A percentile compares a stretch with the other conserved stretches of the same genome.
phyloP scores from a whole-genome alignment of 2,113 vertebrate species.

The Tetraodon nigroviridis region DNA sequence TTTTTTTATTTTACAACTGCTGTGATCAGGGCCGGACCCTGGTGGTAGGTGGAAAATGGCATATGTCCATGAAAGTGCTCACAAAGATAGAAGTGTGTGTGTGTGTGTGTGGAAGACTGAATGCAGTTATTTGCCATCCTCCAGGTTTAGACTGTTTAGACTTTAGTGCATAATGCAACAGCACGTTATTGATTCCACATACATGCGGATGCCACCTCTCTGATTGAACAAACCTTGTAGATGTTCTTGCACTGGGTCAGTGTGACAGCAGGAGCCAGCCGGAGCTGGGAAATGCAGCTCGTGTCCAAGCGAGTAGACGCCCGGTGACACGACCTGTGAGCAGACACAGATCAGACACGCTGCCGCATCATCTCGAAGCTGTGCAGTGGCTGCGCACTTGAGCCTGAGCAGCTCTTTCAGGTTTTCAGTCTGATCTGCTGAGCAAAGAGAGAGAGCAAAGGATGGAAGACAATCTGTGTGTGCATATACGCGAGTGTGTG shows the following conservation, averaged over 20 bases:
- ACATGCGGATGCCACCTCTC: conserved; percentile 9
- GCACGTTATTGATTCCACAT: conserved; percentile 36
- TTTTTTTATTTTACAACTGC: too few species aligned
- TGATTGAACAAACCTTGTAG: conserved; percentile 2
- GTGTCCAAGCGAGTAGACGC: conserved; percentile 14
- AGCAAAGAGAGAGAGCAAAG: conserved; percentile 54
- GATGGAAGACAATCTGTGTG: neutral
- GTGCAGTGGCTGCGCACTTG: conserved; percentile 13
- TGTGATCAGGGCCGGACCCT: too few species aligned
- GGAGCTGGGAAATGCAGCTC: conserved; percentile 9
- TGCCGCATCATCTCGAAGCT: neutral
- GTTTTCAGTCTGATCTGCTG: conserved; percentile 61
- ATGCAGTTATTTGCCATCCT: neutral
- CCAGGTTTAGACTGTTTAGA: too few species aligned
- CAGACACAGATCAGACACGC: neutral
- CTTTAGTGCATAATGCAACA: conserved; percentile 24
- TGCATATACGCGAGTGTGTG: neutral
- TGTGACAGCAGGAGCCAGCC: conserved; percentile 20
- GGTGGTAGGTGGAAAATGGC: too few species aligned
- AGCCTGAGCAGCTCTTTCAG: conserved; percentile 52
- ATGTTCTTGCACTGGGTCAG: conserved; percentile 21
- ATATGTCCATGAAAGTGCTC: too few species aligned
- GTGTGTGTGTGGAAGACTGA: too few species aligned
- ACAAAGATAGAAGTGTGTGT: neutral
- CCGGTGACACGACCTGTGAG: conserved; percentile 4